Base-by-base conservation (phyloP, 1,140 invertebrate species). In the Belonocnema kinseyi region DNA sequence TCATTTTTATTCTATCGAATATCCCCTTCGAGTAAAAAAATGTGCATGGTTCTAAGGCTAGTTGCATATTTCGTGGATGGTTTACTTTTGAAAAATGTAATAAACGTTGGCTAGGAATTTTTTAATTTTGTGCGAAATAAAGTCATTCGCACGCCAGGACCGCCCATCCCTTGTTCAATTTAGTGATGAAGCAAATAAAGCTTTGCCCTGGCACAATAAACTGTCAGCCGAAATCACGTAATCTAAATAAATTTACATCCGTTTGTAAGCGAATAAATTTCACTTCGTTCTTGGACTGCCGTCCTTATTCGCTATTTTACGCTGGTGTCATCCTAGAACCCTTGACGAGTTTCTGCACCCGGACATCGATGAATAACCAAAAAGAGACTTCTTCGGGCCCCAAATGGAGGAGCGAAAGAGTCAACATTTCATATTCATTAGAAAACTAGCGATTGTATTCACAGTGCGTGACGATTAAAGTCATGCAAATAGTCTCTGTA, bases 221-320 rank as follows among this genome's bases (percentile, higher is more conserved):
- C 89, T 86, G 86, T 88, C 87, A 86, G 83, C 88, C 88, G 85
- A 90, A 90, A 90, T 90, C 89, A 87, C 87, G 86, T 89, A 89
- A 90, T 90, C 90, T 90, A 89, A 90, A 90, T 90, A 90, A 90
- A 90, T 90, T 90, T 90, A 90, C 89, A 90, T 90, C 88, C 89
- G 89, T 90, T 90, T 90, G 89, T 88, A 88, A 85, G 86, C 82
- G 88, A 89, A 90, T 90, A 89, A 89, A 89, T 89, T 90, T 89
- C 87, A 86, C 83, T 87, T 88, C 85, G 82, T 88, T 88, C 86
- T 88, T 86, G 86, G 83, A 77, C 79, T 74, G 40, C 40, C 53
- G 58, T 46, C 72, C 52, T 78, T 72, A 51, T 77, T 72, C 78
- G 72, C 77, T 79, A 73, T 82, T 82, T 81, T 79, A 80, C 82